phyloP scores from a whole-genome alignment of 1,140 invertebrate genomes.

The Drosophila oshimai region DNA sequence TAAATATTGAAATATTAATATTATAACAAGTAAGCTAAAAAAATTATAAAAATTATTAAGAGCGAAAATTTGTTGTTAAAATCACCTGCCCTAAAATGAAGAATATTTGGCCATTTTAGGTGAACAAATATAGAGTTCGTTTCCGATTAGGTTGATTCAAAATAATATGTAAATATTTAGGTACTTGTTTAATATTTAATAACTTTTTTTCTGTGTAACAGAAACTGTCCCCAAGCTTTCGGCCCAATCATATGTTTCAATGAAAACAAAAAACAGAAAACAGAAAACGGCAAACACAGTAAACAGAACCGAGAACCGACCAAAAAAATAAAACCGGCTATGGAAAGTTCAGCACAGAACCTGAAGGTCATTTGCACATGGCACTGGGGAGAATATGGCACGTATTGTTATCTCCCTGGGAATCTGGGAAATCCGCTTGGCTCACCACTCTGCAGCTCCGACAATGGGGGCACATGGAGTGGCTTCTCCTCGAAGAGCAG shows the following conservation, averaged over 20 bases:
- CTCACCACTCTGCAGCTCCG: constrained; percentile 84
- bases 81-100: no score
- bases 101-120: no score
- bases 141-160: no score
- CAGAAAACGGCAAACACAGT: background rate
- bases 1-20: no score
- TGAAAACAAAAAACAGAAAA: constrained; percentile 8
- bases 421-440: constrained; percentile 5
- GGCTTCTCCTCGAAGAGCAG: constrained; percentile 82
- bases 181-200: no score
- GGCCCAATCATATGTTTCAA: constrained; percentile 39
- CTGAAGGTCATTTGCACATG: constrained; percentile 66
- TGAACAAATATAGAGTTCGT: no score
- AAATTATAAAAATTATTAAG: no score
- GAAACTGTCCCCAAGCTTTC: constrained; percentile 36
- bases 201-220: no score
- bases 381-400: constrained; percentile 3
- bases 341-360: constrained; percentile 62
- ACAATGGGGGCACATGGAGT: constrained; percentile 83
- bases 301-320: constrained; percentile 12
- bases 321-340: constrained; percentile 71
- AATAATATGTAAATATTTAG: no score
- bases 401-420: constrained; percentile 26
- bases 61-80: no score
- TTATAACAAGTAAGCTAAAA: no score